phyloP scores from a whole-genome alignment of 2,797 vertebrate species.

The Brachyrhaphis roseni region DNA sequence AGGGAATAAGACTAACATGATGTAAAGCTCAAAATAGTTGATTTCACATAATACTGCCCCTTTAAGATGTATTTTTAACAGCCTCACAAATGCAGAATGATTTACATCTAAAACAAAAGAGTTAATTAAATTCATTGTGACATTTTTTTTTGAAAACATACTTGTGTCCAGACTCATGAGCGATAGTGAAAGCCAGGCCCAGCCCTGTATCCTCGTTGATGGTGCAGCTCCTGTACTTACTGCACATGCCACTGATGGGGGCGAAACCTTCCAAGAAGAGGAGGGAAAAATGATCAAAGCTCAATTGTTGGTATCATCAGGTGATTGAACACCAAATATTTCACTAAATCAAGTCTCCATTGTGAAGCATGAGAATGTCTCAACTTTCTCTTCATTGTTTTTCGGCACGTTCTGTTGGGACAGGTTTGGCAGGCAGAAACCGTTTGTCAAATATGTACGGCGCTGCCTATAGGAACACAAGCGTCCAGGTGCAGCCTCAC shows the following conservation, averaged over 20 bases:
- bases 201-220: slow-evolving; percentile 98
- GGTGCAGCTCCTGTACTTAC: slow-evolving; percentile 96
- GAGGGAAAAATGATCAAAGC: background rate
- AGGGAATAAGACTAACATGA: too few species aligned
- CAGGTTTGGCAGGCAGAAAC: slow-evolving; percentile 25
- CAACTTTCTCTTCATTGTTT: slow-evolving; percentile 5
- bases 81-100: background rate
- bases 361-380: background rate
- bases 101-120: background rate
- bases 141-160: slow-evolving; percentile 70
- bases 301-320: background rate
- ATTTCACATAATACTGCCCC: too few species aligned
- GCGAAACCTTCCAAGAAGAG: slow-evolving; percentile 87
- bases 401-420: slow-evolving; percentile 40
- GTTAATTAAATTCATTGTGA: background rate
- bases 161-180: slow-evolving; percentile 99
- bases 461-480: slow-evolving; percentile 23
- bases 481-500: slow-evolving; percentile 32
- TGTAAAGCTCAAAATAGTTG: too few species aligned
- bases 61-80: background rate
- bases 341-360: background rate
- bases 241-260: slow-evolving; percentile 99
- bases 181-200: slow-evolving; percentile 96
- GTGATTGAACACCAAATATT: background rate
- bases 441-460: slow-evolving; percentile 23